A percentile compares a stretch with the other conserved stretches of the same genome.
phyloP scores from a whole-genome alignment of 2,113 vertebrate genomes.

The Empidonax traillii region DNA sequence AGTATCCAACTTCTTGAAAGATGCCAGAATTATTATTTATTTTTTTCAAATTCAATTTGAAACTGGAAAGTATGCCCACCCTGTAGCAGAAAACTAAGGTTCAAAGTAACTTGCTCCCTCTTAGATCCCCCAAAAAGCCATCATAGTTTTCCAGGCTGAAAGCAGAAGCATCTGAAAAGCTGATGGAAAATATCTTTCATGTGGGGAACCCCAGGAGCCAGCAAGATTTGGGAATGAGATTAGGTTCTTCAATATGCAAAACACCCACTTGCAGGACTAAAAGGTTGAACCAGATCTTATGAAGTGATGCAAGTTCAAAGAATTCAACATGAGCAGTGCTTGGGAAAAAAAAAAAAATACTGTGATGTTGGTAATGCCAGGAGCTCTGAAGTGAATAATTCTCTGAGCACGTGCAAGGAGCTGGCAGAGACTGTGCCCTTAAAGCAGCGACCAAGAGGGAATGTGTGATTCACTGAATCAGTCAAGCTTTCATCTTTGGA shows the following conservation, averaged over 20 bases:
- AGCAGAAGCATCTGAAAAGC: neutral
- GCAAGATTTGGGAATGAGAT: neutral
- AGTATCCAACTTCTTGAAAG: neutral
- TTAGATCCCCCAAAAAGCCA: neutral
- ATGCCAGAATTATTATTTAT: neutral
- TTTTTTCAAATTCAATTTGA: neutral
- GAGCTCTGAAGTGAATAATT: slow-evolving; percentile 4
- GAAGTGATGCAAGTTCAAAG: neutral
- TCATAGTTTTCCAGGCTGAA: neutral
- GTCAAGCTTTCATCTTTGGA: slow-evolving; percentile 49
- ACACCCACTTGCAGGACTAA: neutral
- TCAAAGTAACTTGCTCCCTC: neutral
- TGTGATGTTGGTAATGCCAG: neutral
- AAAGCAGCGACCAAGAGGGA: slow-evolving; percentile 20
- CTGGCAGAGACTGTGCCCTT: neutral
- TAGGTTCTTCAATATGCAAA: neutral
- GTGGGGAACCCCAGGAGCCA: neutral
- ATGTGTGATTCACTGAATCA: slow-evolving; percentile 35
- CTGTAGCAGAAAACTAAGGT: neutral
- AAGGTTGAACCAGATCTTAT: neutral
- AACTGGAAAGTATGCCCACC: neutral
- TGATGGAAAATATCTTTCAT: neutral
- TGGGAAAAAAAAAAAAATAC: neutral
- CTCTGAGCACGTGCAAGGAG: neutral
- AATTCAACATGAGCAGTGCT: neutral